Evolutionary conservation across 2,797 vertebrate genomes (phyloP), one percentile per base, ranked within the genome.

Genomic region (Echeneis naucrates): DNA sequence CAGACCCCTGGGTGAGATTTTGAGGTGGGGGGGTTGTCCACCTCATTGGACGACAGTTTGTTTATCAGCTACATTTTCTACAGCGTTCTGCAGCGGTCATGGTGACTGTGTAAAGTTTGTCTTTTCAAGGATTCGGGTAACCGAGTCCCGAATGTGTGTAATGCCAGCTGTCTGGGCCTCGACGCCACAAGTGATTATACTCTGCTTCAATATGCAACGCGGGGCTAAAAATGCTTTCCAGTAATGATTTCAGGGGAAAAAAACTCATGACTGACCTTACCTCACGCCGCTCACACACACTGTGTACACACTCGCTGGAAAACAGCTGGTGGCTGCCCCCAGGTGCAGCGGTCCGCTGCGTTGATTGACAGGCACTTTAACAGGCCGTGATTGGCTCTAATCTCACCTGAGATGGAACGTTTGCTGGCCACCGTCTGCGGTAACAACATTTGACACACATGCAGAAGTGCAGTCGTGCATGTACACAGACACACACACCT

Each of bases 61-160:
- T 91, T 92, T 81, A 78, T 83, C 80, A 53, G 76, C 68, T 81
- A 59, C 87, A 82, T 87, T 86, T 89, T 87, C 85, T 59, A 51
- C 88, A 86, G 91, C 73, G 56, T 82, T 87, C 76, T 77, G 63
- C 72, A 56, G 88, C 75, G 77, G 82, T 92, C 93, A 93, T 94
- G 87, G 93, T 90, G 92, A 93, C 92, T 86, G 87, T 88, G 86
- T 89, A 92, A 92, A 94, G 91, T 94, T 95, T 92, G 89, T 80
- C 92, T 94, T 89, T 88, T 89, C 87, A 86, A 80, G 89, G 89
- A 90, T 88, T 87, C 57, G 84, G 87, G 86, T 91, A 92, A 92
- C 90, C 84, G 59, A 89, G 88, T 87, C 85, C 73, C 77, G 69
- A 85, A 60, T 63, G 66, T 60, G 55, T 80, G 69, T 78, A 80